phyloP scores from a whole-genome alignment of 2,113 vertebrate species.

The Spea bombifrons region DNA sequence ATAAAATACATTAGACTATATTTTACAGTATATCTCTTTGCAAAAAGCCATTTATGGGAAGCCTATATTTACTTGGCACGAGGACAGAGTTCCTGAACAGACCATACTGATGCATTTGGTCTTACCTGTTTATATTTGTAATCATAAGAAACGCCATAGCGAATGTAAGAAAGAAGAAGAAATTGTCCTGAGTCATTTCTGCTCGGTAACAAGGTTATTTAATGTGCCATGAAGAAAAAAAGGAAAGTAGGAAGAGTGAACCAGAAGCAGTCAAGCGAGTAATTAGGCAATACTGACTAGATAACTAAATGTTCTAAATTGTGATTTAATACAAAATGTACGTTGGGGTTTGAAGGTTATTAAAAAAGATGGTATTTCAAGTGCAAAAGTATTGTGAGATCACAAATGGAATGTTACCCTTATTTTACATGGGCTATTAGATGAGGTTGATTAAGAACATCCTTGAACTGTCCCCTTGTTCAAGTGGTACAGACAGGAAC shows the following conservation, averaged over 20 bases:
- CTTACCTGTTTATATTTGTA: constrained; percentile 24
- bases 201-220: constrained; percentile 39
- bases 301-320: constrained; percentile 34
- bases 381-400: constrained; percentile 4
- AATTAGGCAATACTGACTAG: constrained; percentile 40
- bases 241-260: constrained; percentile 25
- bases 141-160: constrained; percentile 21
- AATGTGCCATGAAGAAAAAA: constrained; percentile 42
- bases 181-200: constrained; percentile 21
- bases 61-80: background rate
- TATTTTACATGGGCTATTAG: constrained; percentile 23
- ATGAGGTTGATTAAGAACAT: constrained; percentile 33
- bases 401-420: constrained; percentile 21
- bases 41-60: background rate
- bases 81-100: background rate
- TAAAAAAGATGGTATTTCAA: constrained; percentile 18
- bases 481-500: background rate
- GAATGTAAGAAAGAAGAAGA: constrained; percentile 15
- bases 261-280: constrained; percentile 30
- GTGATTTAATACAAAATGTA: constrained; percentile 29
- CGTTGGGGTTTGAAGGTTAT: constrained; percentile 23
- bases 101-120: constrained; percentile 18
- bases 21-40: background rate
- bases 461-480: constrained; percentile 29
- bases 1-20: too few species aligned